Conservation (phyloP, 2,888 invertebrate genomes). For the Chesias legatella region DNA sequence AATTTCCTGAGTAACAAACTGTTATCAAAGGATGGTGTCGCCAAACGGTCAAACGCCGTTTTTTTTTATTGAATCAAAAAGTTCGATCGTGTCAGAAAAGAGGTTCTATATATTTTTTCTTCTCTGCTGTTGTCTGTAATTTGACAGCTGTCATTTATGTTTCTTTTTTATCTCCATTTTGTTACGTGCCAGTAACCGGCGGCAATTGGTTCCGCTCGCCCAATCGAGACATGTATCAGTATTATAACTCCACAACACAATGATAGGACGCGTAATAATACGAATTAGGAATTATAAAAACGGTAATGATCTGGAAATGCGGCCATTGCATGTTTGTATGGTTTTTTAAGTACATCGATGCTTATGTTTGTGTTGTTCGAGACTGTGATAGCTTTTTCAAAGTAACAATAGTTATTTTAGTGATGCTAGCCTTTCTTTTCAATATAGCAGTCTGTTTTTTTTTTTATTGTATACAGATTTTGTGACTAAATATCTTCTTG, state of each 20-base stretch:
- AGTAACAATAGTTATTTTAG: no score
- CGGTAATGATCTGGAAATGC: slow-evolving; percentile 28
- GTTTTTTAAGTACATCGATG: slow-evolving; percentile 18
- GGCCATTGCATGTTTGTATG: slow-evolving; percentile 18
- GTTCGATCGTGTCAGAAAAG: no score
- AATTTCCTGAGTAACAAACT: no score
- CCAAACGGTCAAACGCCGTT: no score
- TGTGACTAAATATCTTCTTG: no score
- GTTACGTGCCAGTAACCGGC: slow-evolving; percentile 10
- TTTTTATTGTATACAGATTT: no score
- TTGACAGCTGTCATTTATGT: slow-evolving; percentile 30
- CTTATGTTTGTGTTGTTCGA: slow-evolving; percentile 2
- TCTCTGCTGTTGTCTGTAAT: no score
- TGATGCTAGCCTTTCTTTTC: no score
- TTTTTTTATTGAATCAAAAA: no score
- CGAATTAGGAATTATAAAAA: slow-evolving; percentile 29
- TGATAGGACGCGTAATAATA: slow-evolving; percentile 37
- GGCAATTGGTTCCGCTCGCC: slow-evolving; percentile 34
- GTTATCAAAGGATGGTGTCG: no score
- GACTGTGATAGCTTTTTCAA: not conserved
- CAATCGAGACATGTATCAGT: slow-evolving; percentile 54
- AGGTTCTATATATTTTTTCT: no score
- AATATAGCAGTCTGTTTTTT: no score
- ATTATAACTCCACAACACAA: slow-evolving; percentile 38
- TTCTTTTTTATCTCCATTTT: slow-evolving; percentile 13